phyloP scores from a whole-genome alignment of 2,113 vertebrate species.

The Gadus macrocephalus region DNA sequence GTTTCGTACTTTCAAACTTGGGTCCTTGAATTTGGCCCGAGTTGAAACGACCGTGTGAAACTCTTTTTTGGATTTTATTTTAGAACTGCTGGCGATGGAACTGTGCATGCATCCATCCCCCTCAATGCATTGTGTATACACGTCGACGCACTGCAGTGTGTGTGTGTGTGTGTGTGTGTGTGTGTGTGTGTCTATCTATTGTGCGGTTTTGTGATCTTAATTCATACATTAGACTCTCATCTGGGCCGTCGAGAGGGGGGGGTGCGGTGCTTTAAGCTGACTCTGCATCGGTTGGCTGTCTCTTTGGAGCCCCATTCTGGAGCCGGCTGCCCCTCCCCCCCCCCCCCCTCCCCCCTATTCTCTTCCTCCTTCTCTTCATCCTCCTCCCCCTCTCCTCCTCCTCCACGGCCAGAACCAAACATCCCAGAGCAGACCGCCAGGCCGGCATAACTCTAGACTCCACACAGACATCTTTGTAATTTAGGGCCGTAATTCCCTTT shows the following conservation, averaged over 20 bases:
- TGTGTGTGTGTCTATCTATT: not conserved
- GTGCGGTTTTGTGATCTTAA: not conserved
- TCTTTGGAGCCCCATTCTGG: constrained; percentile 38
- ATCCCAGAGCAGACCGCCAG: constrained; percentile 38
- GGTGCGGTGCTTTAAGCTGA: constrained; percentile 57
- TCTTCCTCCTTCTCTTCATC: not conserved
- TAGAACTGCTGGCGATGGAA: no score
- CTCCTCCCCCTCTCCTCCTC: not conserved
- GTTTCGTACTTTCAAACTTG: no score
- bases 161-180: not conserved
- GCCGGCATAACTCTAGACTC: constrained; percentile 56
- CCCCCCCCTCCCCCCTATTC: not conserved
- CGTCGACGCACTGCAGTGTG: not conserved
- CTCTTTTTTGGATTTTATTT: no score
- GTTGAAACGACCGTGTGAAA: no score
- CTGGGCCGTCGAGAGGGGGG: constrained; percentile 42
- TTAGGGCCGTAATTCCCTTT: constrained; percentile 70
- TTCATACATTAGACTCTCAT: constrained; percentile 38
- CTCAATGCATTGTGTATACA: not conserved
- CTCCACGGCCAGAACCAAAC: constrained; percentile 28
- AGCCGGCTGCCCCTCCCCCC: constrained; percentile 16
- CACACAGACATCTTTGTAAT: constrained; percentile 67
- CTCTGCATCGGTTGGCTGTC: constrained; percentile 51
- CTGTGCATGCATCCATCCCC: no score
- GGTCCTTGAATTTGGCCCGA: no score